Evolutionary conservation across 1,140 invertebrate species (phyloP), one percentile per base, ranked within the genome.

Genomic region (Adoxophyes honmai): DNA sequence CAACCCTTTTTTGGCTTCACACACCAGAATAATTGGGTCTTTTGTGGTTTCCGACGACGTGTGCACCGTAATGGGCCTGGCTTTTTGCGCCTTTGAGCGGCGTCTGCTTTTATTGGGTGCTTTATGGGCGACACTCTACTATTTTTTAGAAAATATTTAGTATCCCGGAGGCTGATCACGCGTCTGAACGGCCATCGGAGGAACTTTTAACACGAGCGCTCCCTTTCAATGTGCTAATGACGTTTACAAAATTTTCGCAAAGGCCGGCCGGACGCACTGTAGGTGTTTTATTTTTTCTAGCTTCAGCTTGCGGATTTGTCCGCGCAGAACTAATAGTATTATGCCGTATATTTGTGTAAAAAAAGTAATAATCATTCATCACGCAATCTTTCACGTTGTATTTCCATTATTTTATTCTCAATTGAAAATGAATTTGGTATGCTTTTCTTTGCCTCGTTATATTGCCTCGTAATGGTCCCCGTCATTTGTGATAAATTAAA

Each of bases 1-100:
- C 64, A 77, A 78, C 63, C 70, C 67, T 68, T 81, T 73, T 75
- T 68, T 70, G 66, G 78, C 61, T 70, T 75, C 71, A 70, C 70
- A 65, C 67, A 59, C 60, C 59, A 68, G 59, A 75, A 73, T 78
- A 75, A 81, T 75, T 75, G 75, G 72, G 72, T 75, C 72, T 78
- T 76, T 72, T 81, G 73, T 77, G 75, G 75, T 77, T 68, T 68
- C 68, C 66, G 64, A 34, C 64, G 56, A 69, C 72, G 72, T 70
- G 73, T 77, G 68, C 60, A 63, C 60, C 54, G 64, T 78, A 78
- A 77, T 77, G 62, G 73, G 62, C 64, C 52, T 66, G 66, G 68
- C 64, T 69, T 72, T 71, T 77, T 75, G 57, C 62, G 58, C 66
- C 67, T 78, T 78, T 72, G 60, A 71, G 57, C 66, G 42, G 44